Base-by-base conservation (phyloP, 2,888 invertebrate genomes). In the Cactoblastis cactorum region DNA sequence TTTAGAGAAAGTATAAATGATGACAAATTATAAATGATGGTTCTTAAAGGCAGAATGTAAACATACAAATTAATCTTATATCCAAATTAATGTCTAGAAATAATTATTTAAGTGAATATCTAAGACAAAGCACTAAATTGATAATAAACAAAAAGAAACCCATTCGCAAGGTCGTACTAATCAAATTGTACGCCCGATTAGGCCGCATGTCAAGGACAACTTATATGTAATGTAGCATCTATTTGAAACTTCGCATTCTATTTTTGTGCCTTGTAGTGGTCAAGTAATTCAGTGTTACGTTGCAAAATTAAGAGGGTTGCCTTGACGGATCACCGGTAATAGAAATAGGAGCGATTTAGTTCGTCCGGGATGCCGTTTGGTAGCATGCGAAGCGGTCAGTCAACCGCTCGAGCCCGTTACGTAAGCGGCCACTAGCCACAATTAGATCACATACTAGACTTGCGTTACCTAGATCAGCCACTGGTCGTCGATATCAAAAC, bases 341-440 rank as follows among this genome's bases (percentile, higher is more conserved):
- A 73, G 43, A 28, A 70, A 74, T 65, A 62, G 61, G 56, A 65
- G 67, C 74, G 64, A 74, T 76, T 79, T 64, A 65, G 68, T 71
- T 72, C 58, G 71, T 66, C 62, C 68, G 72, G 76, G 73, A 76
- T 77, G 70, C 73, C 74, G 79, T 77, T 78, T 74, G 70, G 77
- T 77, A 74, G 77, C 75, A 77, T 72, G 72, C 78, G 73, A 70
- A 72, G 80, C 85, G 86, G 86, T 86, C 87, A 86, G 69, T 87
- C 85, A 87, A 86, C 87, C 78, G 77, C 75, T 76, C 67, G 62
- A 63, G 76, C 77, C 84, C 84, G 85, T 85, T 87, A 86, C 86
- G 83, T 85, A 85, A 86, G 78, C 70, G 67, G 66, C 70, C 71
- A 76, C 77, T 77, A 68, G 79, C 83, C 83, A 77, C 86, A 85